These are phyloP conservation scores for Pseudomyrmex pallidus DNA, from an alignment of 1,140 invertebrate species.

Conservation along the genomic window DNA sequence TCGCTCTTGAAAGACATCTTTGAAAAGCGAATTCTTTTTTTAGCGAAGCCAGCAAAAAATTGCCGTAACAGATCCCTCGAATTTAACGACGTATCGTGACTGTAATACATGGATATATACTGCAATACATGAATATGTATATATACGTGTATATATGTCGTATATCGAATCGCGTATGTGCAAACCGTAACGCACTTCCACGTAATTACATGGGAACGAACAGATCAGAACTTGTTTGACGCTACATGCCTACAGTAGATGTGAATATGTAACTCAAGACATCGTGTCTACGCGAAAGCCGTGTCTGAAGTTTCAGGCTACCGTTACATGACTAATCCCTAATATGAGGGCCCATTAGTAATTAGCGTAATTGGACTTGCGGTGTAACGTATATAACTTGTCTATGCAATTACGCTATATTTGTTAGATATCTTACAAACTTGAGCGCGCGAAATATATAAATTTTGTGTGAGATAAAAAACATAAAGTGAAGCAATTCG, in stretches of 20 bases:
- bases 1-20: background rate
- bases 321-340: conserved; percentile 23
- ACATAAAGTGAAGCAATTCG: too few relatives aligned
- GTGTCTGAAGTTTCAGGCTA: conserved; percentile 16
- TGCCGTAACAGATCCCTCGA: background rate
- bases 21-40: background rate
- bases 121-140: too few relatives aligned
- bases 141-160: background rate
- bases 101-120: too few relatives aligned
- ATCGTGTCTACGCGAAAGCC: conserved; percentile 24
- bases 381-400: background rate
- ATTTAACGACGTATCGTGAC: background rate
- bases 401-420: too few relatives aligned
- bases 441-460: too few relatives aligned
- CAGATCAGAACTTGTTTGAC: conserved; percentile 39
- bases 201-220: conserved; percentile 26
- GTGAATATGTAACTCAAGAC: conserved; percentile 44
- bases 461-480: too few relatives aligned
- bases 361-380: background rate
- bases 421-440: too few relatives aligned
- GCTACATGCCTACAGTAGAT: conserved; percentile 3
- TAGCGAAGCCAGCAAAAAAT: background rate
- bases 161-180: background rate
- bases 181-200: conserved; percentile 6
- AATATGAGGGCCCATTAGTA: background rate